Base-by-base conservation (phyloP, 2,888 invertebrate species). In the Melinaea menophilus region DNA sequence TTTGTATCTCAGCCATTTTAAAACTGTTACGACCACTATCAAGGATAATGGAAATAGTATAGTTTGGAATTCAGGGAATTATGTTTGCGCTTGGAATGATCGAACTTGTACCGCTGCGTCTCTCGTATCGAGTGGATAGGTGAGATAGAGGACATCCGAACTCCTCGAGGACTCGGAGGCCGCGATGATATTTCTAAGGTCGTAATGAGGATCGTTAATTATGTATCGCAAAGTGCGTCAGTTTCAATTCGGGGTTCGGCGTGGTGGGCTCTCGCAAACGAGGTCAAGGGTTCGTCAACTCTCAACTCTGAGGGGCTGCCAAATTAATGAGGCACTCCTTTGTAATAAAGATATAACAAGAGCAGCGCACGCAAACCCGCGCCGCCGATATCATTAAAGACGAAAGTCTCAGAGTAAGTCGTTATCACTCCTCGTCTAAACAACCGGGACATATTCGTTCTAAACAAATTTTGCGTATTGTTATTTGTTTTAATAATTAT, bases 321-420 rank as follows among this genome's bases (percentile, higher is more conserved):
- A 91, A 91, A 91, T 91, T 91, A 91, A 91, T 91, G 91, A 91
- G 91, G 85, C 85, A 90, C 90, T 90, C 88, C 89, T 91, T 91
- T 91, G 91, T 91, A 90, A 91, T 91, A 91, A 91, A 91, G 90
- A 91, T 89, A 90, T 90, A 90, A 91, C 90, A 91, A 91, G 91
- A 88, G 88, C 83, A 86, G 90, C 86, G 90, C 91, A 91, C 90
- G 90, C 88, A 86, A 88, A 82, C 84, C 82, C 78, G 78, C 81
- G 79, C 81, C 84, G 79, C 81, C 80, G 85, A 84, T 84, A 85
- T 90, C 89, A 88, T 91, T 90, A 89, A 81, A 84, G 85, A 84
- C 83, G 85, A 80, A 81, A 84, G 83, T 83, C 86, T 86, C 82
- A 79, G 77, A 81, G 79, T 79, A 81, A 84, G 80, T 87, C 83